A percentile compares a stretch with the other conserved stretches of the same genome.
Evolutionary conservation across 2,888 invertebrate species (phyloP).

Genomic region (Atherix ibis): DNA sequence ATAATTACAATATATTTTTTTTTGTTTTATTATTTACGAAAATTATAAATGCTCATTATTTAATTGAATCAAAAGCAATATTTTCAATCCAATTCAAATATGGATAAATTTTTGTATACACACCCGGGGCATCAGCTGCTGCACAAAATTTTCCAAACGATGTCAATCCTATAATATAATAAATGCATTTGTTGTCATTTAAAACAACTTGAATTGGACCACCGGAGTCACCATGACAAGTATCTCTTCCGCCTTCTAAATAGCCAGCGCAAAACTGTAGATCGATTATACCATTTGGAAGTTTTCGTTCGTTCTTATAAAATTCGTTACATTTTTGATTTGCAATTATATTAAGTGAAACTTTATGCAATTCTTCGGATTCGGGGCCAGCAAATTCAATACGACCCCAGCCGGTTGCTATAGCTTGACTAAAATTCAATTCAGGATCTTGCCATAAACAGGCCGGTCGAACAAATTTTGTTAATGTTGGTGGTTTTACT

Average conservation of each 20-base stretch:
- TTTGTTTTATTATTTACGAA: too few relatives aligned
- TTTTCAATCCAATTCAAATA: constrained; percentile 11
- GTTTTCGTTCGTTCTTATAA: constrained; percentile 17
- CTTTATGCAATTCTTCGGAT: constrained; percentile 6
- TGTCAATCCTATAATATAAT: constrained; percentile 8
- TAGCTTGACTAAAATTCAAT: constrained; percentile 1
- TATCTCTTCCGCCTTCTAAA: constrained; percentile 28
- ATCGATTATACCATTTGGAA: constrained; percentile 26
- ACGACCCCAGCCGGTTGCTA: constrained; percentile 8
- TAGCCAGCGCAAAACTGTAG: constrained; percentile 33
- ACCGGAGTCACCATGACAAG: constrained; percentile 30
- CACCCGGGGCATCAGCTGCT: constrained; percentile 7
- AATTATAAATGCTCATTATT: too few relatives aligned
- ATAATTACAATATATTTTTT: background rate
- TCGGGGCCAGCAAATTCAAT: constrained; percentile 7
- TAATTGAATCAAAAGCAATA: too few relatives aligned
- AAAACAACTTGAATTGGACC: constrained; percentile 27
- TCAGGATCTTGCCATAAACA: constrained; percentile 5
- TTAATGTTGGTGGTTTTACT: background rate
- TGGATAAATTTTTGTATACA: constrained; percentile 10
- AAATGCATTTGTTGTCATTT: constrained; percentile 22
- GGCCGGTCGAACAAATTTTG: constrained; percentile 3
- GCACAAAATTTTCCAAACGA: constrained; percentile 9
- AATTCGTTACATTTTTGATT: constrained; percentile 6
- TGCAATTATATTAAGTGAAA: constrained; percentile 5